Evolutionary conservation across 2,797 vertebrate genomes (phyloP), one percentile per base, ranked within the genome.

Genomic region (Emydoidea blandingii): DNA sequence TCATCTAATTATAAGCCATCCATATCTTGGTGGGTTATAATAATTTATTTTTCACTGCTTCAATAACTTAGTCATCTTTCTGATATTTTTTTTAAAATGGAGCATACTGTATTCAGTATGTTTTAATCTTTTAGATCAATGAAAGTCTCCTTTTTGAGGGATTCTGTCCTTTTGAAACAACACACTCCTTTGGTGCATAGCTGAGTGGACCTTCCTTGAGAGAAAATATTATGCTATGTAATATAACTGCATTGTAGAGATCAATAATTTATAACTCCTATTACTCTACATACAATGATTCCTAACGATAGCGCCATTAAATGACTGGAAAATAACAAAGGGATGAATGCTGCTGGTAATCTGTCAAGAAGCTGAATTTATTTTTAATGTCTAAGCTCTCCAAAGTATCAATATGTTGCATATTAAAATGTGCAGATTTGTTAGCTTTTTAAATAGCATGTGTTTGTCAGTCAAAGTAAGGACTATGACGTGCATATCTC

Each of bases 91-190:
- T 92, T 89, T 47, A 19, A 50, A 86, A 87, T 90, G 80, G 79
- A 89, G 62, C 72, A 87, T 94, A 76, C 23, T 76, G 5, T 76
- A 76, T 47, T 47, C 3, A 27, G 83, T 85, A 92, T 92, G 87
- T 89, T 92, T 94, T 68, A 94, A 29, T 92, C 86, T 80, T 78
- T 83, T 84, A 89, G 87, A 92, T 94, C 72, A 92, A 87, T 89
- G 90, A 72, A 62, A 37, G 19, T 19, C 25, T 25, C 6, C 25
- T 76, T 76, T 74, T 76, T 76, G 72, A 76, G 25, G 72, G 18
- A 68, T 47, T 76, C 41, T 76, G 41, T 76, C 72, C 25, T 44
- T 76, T 76, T 76, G 25, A 76, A 76, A 76, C 47, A 68, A n/a
- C 18, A 76, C 25, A 76, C 12, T 76, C 41, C 72, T 76, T 76